Evolutionary conservation across 2,888 invertebrate genomes (phyloP).

Genomic region (Dimorphilus gyrociliatus): DNA sequence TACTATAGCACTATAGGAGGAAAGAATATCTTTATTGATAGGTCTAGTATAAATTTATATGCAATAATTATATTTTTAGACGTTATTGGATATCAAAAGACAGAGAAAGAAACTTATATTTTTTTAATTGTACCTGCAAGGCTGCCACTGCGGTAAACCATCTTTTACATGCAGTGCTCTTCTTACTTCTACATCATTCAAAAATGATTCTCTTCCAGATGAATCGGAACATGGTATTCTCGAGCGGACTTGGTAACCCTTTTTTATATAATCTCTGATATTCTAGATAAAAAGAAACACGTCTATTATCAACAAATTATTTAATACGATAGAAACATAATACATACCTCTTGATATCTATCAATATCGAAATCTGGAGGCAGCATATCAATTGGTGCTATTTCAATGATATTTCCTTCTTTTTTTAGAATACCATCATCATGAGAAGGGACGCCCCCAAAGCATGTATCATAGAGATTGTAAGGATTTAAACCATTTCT

Average conservation of each 20-base stretch:
- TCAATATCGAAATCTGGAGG: neutral
- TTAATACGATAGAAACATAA: neutral
- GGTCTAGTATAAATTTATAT: too few relatives aligned
- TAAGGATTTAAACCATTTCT: constrained; percentile 6
- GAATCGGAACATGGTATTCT: constrained; percentile 8
- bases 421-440: constrained; percentile 2
- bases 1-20: too few relatives aligned
- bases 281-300: constrained; percentile 1
- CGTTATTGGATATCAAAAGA: too few relatives aligned
- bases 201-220: constrained; percentile 7
- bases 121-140: constrained; percentile 6
- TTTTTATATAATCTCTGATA: neutral
- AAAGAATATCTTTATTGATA: too few relatives aligned
- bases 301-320: neutral
- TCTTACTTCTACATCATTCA: constrained; percentile 7
- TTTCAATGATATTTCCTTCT: neutral
- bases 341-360: neutral
- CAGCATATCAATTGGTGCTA: constrained; percentile 4
- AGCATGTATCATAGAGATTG: constrained; percentile 6
- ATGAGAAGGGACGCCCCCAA: constrained; percentile 4
- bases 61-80: too few relatives aligned
- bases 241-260: neutral
- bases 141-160: constrained; percentile 6
- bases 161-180: constrained; percentile 7
- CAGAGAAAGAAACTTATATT: too few relatives aligned